Base-by-base conservation (phyloP, 2,888 invertebrate genomes). In the Rotaria macrura region DNA sequence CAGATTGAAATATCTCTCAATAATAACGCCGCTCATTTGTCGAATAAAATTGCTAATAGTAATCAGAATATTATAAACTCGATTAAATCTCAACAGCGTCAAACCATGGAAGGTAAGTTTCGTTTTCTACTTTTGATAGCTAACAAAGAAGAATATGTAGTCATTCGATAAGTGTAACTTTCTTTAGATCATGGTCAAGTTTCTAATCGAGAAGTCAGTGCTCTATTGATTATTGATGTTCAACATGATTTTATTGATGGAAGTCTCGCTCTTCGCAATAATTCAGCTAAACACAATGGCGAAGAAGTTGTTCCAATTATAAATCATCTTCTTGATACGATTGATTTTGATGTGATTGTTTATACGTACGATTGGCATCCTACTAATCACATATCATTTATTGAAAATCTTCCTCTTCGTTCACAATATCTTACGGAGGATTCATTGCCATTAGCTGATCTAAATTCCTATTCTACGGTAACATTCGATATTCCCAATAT, bases 291-390 rank as follows among this genome's bases (percentile, higher is more conserved):
- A 89, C 95, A 96, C 88, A 94, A 95, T 40, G 86, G 86, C 25
- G 84, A 47, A 29, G 91, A 94, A 93, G 95, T 97, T 84, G 93
- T 97, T 87, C 95, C 95, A 87, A 95, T 96, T 0, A 96, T 96
- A 89, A 97, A 97, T 92, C 93, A 93, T 72, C 92, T 96, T 55
- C 86, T 89, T 83, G 89, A 89, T 34, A 87, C 87, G 0, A 87
- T 88, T 29, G 87, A 87, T 85, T 97, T 96, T 91, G 95, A 96
- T 92, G 93, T 94, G 47, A 94, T 96, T 83, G 95, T 95, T 91
- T 98, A 97, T 92, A 95, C 96, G 0, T 92, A 95, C 88, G 98
- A 98, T 92, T 98, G 97, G 97, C 98, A 98, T 92, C 97, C 97
- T 0, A 93, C 94, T 57, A 94, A 96, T 92, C 96, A 96, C 91